Conservation (phyloP, 1,140 invertebrate species). For the Saxidomus purpurata region DNA sequence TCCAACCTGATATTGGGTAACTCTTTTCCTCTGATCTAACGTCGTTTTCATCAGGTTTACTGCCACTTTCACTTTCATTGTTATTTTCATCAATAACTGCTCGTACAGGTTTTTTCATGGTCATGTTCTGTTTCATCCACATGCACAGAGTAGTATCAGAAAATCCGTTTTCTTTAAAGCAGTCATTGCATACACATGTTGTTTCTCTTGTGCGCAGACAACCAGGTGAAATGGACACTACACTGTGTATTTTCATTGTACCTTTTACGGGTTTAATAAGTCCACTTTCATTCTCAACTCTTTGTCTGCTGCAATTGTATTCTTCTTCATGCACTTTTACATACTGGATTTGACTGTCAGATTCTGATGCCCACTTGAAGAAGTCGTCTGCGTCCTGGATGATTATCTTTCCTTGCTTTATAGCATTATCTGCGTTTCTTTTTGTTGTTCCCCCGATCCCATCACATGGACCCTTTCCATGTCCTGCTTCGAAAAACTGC, state of each 20-base stretch:
- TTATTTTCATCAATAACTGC: not conserved
- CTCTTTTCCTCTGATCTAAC: not conserved
- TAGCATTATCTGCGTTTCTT: conserved; percentile 49
- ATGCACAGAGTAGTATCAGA: not conserved
- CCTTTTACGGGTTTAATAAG: conserved; percentile 58
- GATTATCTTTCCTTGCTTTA: conserved; percentile 59
- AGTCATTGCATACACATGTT: conserved; percentile 39
- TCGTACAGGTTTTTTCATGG: not conserved
- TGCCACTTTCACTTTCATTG: not conserved
- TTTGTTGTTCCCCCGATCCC: conserved; percentile 59
- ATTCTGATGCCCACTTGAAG: conserved; percentile 60
- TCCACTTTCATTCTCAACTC: not conserved
- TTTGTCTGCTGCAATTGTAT: conserved; percentile 8
- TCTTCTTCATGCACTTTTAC: conserved; percentile 42
- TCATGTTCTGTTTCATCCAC: conserved; percentile 9
- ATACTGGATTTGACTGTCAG: conserved; percentile 29
- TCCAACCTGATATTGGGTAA: not conserved
- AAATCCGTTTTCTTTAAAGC: conserved; percentile 23
- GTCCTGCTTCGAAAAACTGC: conserved; percentile 59
- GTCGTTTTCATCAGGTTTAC: not conserved
- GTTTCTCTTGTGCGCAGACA: conserved; percentile 12
- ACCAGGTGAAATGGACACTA: not conserved
- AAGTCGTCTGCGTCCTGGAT: conserved; percentile 69
- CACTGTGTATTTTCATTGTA: conserved; percentile 65
- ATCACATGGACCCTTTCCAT: conserved; percentile 65